Percentiles rank a stretch among this genome's conserved stretches.
These are phyloP conservation scores for Probosciger aterrimus DNA, from an alignment of 2,113 vertebrate species.

Conservation along the genomic window DNA sequence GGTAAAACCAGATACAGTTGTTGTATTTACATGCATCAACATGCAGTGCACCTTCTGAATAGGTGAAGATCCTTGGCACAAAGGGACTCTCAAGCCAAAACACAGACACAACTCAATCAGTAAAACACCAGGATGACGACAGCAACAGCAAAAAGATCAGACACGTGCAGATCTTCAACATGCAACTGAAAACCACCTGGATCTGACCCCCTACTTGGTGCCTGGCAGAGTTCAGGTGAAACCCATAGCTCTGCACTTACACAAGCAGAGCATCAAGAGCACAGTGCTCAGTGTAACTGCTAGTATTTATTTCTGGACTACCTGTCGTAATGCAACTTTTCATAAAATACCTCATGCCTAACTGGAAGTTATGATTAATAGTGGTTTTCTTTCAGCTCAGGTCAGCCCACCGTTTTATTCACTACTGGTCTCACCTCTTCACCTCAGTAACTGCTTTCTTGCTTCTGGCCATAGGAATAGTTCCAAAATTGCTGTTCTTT, in stretches of 20 bases:
- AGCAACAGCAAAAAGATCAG: background rate
- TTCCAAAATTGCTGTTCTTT: slow-evolving; percentile 20
- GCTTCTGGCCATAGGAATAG: background rate
- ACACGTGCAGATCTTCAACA: background rate
- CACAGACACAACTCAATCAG: background rate
- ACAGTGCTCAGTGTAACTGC: background rate
- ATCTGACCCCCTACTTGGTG: background rate
- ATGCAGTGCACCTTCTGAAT: accelerated
- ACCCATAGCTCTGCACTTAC: background rate
- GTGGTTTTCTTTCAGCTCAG: background rate
- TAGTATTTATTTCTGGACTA: background rate
- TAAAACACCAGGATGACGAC: background rate
- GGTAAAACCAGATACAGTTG: background rate
- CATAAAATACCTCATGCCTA: background rate
- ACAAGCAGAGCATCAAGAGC: background rate
- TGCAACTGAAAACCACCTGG: background rate
- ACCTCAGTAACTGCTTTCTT: slow-evolving; percentile 27
- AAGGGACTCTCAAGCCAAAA: background rate
- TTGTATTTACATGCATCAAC: background rate
- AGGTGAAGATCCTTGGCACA: background rate
- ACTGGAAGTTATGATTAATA: background rate
- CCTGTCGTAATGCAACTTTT: background rate
- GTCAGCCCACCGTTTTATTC: background rate
- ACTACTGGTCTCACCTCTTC: background rate
- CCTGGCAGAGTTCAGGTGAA: background rate